Evolutionary conservation across 2,113 vertebrate species (phyloP), one percentile per base, ranked within the genome.

Genomic region (Erythrolamprus reginae): DNA sequence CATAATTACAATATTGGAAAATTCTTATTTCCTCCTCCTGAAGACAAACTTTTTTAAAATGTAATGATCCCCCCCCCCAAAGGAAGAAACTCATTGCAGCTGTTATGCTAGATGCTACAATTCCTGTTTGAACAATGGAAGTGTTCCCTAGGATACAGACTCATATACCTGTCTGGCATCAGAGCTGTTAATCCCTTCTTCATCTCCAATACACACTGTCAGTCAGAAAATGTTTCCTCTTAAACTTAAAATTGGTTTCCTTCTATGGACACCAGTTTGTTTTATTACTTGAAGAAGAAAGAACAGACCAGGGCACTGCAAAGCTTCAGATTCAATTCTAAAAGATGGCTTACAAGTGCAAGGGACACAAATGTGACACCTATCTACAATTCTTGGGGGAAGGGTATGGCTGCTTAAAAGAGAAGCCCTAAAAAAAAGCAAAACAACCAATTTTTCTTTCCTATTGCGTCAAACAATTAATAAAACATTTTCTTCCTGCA

Each of bases 61-160:
- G n/a, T n/a, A n/a, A n/a, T n/a, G n/a, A n/a, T n/a, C n/a, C n/a
- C n/a, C n/a, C n/a, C n/a, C 89, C 0, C 2, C 52, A 90, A 92
- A 94, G 92, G 92, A 23, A 55, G 17, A 95, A 95, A 94, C 88
- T 23, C 88, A 6, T 38, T 82, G 61, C 92, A 94, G 94, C 94
- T 96, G 93, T 58, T 94, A 88, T 1, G 50, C 17, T 92, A 92
- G 92, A 95, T 92, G 94, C 70, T 93, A 90, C 90, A 93, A 85
- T 88, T 91, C 55, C 45, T 58, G 91, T 86, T 51, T 86, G 92
- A 93, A 94, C 93, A 95, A 93, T 93, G 93, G 95, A 92, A 95
- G 90, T 55, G 87, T 88, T 96, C 95, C 77, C 86, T 93, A 86
- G 93, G 92, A 96, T 89, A 93, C 92, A 89, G 0, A 0, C 89